phyloP scores from a whole-genome alignment of 1,140 invertebrate genomes.

The Halictus rubicundus region DNA sequence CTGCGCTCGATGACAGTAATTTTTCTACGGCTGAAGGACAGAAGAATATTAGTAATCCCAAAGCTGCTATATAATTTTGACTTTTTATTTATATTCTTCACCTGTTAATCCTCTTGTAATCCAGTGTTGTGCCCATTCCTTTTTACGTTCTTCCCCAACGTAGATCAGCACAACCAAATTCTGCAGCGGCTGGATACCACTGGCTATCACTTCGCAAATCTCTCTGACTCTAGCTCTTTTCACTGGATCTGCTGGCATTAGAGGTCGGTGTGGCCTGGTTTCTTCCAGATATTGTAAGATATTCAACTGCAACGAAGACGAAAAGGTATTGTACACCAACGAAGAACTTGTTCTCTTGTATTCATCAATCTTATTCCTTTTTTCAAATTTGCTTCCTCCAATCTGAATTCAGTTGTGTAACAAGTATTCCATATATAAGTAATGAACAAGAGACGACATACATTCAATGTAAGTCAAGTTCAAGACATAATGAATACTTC shows the following conservation, averaged over 20 bases:
- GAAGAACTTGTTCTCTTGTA: no score
- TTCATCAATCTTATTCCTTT: no score
- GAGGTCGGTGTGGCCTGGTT: conserved; percentile 89
- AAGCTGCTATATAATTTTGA: no score
- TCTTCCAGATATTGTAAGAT: conserved; percentile 98
- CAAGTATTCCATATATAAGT: no score
- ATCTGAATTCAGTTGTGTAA: no score
- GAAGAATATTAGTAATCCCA: background rate
- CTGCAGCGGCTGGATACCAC: conserved; percentile 97
- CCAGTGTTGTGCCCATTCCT: conserved; percentile 96
- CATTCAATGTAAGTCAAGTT: no score
- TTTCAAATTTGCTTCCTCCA: no score
- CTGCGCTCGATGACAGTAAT: conserved; percentile 89
- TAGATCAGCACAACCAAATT: conserved; percentile 94
- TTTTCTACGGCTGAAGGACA: conserved; percentile 90
- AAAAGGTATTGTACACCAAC: no score
- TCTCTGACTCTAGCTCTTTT: conserved; percentile 92
- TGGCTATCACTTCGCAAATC: conserved; percentile 91
- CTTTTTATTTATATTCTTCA: conserved; percentile 58
- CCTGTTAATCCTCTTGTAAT: conserved; percentile 92
- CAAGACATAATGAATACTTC: no score
- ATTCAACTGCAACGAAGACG: conserved; percentile 83
- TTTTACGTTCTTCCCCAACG: conserved; percentile 91
- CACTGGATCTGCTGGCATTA: conserved; percentile 93
- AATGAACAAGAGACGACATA: no score